A percentile compares a stretch with the other conserved stretches of the same genome.
These are phyloP conservation scores for Paguma larvata DNA, from an alignment of 2,797 vertebrate species.

Conservation along the genomic window DNA sequence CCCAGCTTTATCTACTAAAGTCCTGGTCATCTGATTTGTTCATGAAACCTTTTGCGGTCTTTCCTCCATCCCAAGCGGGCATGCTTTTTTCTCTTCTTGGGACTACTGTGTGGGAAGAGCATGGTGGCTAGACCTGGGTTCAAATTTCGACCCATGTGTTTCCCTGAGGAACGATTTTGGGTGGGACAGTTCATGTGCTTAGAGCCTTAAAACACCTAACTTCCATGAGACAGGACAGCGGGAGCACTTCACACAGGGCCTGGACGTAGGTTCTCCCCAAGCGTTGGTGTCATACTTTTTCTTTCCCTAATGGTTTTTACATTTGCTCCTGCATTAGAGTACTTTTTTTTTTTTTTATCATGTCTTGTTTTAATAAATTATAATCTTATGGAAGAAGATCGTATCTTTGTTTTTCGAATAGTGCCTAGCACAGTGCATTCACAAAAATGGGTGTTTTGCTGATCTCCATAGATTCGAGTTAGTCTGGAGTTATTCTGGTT, in stretches of 20 bases:
- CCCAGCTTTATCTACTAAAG: not conserved
- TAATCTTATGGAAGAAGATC: not conserved
- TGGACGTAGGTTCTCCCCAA: not conserved
- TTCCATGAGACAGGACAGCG: rapidly evolving
- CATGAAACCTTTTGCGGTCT: not conserved
- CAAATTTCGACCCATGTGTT: not conserved
- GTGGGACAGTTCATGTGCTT: not conserved
- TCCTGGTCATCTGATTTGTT: not conserved
- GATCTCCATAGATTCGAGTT: not conserved
- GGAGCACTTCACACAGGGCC: not conserved
- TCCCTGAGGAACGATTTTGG: not conserved
- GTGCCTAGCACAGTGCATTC: not conserved
- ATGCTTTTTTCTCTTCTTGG: not conserved
- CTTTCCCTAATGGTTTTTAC: not conserved
- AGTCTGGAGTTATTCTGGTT: not conserved
- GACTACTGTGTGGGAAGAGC: not conserved
- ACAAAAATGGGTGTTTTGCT: not conserved
- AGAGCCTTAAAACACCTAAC: not conserved
- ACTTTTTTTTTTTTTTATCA: not conserved
- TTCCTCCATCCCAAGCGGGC: not conserved
- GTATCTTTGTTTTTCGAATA: not conserved
- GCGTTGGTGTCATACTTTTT: not conserved
- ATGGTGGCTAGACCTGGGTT: not conserved
- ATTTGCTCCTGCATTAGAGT: not conserved
- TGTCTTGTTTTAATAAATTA: not conserved